Evolutionary conservation across 2,888 invertebrate species (phyloP), one percentile per base, ranked within the genome.

Genomic region (Cheilosia variabilis): DNA sequence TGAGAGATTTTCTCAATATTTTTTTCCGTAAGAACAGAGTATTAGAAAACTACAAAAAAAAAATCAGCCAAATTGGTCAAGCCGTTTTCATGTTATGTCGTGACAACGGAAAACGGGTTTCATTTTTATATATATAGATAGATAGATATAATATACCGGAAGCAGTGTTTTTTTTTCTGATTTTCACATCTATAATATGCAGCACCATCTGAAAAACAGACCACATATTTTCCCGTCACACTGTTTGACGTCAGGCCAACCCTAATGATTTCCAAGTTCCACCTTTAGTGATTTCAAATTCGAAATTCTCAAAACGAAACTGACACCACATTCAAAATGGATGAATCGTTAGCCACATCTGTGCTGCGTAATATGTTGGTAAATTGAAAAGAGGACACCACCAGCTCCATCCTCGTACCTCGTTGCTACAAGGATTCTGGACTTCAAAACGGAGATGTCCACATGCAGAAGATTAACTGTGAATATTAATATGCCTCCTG

Each of bases 401-500:
- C 19, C 72, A 45, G 5, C 24, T n/a, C 15, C 53, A 7, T 41
- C 10, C 19, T 22, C 22, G 24, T 34, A n/a, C 50, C 43, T 9
- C 68, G 34, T 22, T 57, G 6, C 4, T 45, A 17, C 13, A 73
- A 76, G 47, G 47, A 76, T 60, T 86, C 43, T 22, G 47, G 75
- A 75, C 75, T 71, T 55, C 50, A 65, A 81, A 76, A 81, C 76
- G 71, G 81, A 72, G 55, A 72, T 81, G 72, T 86, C 71, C 81
- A 65, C 76, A 81, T 77, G 76, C 81, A 81, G 55, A 62, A 81
- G 81, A 86, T 86, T 86, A 81, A 86, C 86, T 81, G 72, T 86
- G 86, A 86, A 86, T 86, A 86, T 86, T 81, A 86, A 86, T 86
- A 72, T 68, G 57, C 55, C 63, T 66, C 80, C 81, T 62, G 41